phyloP scores from a whole-genome alignment of 2,113 vertebrate genomes.

The Symphodus melops region DNA sequence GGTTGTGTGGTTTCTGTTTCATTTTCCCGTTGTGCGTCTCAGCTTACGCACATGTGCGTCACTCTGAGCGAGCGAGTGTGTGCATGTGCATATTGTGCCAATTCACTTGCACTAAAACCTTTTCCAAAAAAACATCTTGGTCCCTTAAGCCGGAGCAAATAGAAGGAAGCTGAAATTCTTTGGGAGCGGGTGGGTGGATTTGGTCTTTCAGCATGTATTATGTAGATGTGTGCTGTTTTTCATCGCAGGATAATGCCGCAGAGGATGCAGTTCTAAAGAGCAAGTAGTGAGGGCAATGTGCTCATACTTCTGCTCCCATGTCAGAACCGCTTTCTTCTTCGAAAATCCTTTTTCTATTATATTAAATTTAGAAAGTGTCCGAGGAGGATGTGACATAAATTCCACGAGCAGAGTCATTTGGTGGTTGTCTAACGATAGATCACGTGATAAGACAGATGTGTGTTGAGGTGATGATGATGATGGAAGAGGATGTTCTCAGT shows the following conservation, averaged over 20 bases:
- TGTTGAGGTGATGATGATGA: no score
- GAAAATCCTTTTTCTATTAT: neutral
- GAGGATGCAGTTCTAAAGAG: slow-evolving; percentile 38
- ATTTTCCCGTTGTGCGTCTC: slow-evolving; percentile 35
- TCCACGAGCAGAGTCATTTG: no score
- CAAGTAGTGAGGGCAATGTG: slow-evolving; percentile 34
- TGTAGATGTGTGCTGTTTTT: slow-evolving; percentile 64
- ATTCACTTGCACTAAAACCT: slow-evolving; percentile 23
- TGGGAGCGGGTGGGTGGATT: slow-evolving; percentile 61
- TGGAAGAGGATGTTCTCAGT: no score
- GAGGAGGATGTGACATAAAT: no score
- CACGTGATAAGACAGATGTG: no score
- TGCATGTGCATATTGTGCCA: slow-evolving; percentile 5
- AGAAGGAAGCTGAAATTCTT: slow-evolving; percentile 57
- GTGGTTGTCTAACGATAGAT: no score
- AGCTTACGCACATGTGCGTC: slow-evolving; percentile 23
- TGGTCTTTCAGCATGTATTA: slow-evolving; percentile 68
- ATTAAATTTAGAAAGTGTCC: neutral
- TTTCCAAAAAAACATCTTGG: slow-evolving; percentile 16
- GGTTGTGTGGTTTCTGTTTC: slow-evolving; percentile 44
- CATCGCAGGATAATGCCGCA: slow-evolving; percentile 50
- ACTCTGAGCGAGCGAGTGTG: slow-evolving; percentile 1
- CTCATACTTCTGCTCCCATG: slow-evolving; percentile 15
- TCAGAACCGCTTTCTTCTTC: neutral
- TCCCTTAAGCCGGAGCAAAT: slow-evolving; percentile 53